Conservation (phyloP, 2,888 invertebrate genomes). For the Mythimna vitellina region DNA sequence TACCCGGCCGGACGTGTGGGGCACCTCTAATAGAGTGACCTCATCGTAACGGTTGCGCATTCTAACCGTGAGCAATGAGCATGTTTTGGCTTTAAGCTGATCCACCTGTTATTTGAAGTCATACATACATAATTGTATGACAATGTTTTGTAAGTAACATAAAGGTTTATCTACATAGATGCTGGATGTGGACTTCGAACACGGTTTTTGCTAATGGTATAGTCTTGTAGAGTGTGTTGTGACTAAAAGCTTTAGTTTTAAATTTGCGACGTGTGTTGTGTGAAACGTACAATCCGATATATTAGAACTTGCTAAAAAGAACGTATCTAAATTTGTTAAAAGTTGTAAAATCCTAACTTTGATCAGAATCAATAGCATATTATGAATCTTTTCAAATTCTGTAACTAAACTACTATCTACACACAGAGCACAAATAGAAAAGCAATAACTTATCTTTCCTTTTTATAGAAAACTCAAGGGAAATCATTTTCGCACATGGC, state of each 20-base stretch:
- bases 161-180: neutral
- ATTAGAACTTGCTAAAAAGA: neutral
- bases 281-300: neutral
- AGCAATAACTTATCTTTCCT: neutral
- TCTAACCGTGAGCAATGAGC: constrained; percentile 61
- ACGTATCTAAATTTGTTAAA: neutral
- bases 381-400: neutral
- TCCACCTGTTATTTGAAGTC: constrained; percentile 60
- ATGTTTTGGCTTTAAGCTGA: constrained; percentile 54
- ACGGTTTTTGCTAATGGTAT: constrained; percentile 33
- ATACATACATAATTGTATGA: constrained; percentile 49
- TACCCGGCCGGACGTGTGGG: constrained; percentile 73
- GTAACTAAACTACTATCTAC: neutral
- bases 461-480: neutral
- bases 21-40: constrained; percentile 78
- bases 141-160: constrained; percentile 38
- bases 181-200: neutral
- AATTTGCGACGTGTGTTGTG: neutral
- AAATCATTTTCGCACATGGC: constrained; percentile 8
- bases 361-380: neutral
- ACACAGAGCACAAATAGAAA: constrained; percentile 14
- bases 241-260: neutral
- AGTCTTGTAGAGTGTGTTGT: constrained; percentile 24
- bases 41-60: constrained; percentile 74
- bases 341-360: neutral